phyloP scores from a whole-genome alignment of 2,888 invertebrate species.

The Drosophila demipolita region DNA sequence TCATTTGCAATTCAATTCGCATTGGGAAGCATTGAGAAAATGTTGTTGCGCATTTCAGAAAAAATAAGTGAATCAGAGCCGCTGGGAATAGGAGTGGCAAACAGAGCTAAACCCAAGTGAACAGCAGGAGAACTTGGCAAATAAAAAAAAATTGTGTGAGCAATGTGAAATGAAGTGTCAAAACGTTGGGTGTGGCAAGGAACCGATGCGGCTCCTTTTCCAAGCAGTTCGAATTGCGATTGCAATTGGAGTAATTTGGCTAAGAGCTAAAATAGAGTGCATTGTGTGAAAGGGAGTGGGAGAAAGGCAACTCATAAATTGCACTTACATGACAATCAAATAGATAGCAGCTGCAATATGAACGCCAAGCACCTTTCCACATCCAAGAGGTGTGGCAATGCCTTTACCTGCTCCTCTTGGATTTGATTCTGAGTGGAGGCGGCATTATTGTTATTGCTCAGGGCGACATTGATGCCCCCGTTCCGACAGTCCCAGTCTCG shows the following conservation, averaged over 20 bases:
- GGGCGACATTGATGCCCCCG: constrained; percentile 41
- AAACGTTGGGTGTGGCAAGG: constrained; percentile 52
- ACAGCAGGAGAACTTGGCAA: constrained; percentile 3
- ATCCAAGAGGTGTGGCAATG: constrained; percentile 50
- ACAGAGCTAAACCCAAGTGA: constrained; percentile 3
- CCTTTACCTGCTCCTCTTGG: constrained; percentile 25
- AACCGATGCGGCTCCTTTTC: not conserved
- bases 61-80: constrained; percentile 47
- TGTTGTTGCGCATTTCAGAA: constrained; percentile 23
- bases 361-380: constrained; percentile 11
- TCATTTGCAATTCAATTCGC: constrained; percentile 11
- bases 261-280: constrained; percentile 51
- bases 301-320: constrained; percentile 50
- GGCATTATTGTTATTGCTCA: constrained; percentile 50
- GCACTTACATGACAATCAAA: constrained; percentile 74
- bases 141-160: constrained; percentile 44
- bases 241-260: constrained; percentile 66
- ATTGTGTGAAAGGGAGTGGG: constrained; percentile 5
- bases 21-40: constrained; percentile 10
- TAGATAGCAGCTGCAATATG: constrained; percentile 50
- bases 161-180: constrained; percentile 71
- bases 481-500: constrained; percentile 2
- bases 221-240: constrained; percentile 17
- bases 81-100: constrained; percentile 31
- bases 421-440: constrained; percentile 49